Percentiles rank a stretch among this genome's conserved stretches.
These are phyloP conservation scores for Esox niger DNA, from an alignment of 2,113 vertebrate genomes.

Conservation along the genomic window DNA sequence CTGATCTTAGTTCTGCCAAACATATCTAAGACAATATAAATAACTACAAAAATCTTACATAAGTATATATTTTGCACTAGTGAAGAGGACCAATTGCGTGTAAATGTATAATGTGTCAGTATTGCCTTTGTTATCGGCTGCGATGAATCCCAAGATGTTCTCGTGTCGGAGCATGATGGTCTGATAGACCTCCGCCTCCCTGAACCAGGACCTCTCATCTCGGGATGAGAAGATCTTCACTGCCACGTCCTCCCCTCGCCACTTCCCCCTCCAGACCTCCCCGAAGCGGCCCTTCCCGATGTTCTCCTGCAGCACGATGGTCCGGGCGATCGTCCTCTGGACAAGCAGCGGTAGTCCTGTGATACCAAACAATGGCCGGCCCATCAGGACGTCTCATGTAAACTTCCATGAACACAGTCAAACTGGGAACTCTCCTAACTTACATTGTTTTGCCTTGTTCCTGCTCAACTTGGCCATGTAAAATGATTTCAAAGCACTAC, in stretches of 20 bases:
- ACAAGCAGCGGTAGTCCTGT: constrained; percentile 91
- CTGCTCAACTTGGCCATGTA: background rate
- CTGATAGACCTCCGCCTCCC: constrained; percentile 97
- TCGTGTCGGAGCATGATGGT: constrained; percentile 95
- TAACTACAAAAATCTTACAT: no score
- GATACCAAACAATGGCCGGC: background rate
- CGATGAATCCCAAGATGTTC: constrained; percentile 96
- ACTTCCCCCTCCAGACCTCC: constrained; percentile 94
- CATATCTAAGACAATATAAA: no score
- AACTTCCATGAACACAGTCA: background rate
- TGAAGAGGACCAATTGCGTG: no score
- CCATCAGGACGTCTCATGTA: background rate
- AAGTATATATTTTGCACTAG: no score
- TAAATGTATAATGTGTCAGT: background rate
- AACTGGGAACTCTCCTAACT: background rate
- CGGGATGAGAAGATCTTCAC: constrained; percentile 98
- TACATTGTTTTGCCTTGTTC: background rate
- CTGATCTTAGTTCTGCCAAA: no score
- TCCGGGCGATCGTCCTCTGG: constrained; percentile 93
- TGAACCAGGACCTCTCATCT: constrained; percentile 96
- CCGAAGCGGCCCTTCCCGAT: constrained; percentile 94
- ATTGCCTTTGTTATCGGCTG: constrained; percentile 95
- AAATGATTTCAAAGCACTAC: background rate
- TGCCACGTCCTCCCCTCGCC: constrained; percentile 95
- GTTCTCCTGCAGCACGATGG: constrained; percentile 92